Evolutionary conservation across 2,113 vertebrate genomes (phyloP), one percentile per base, ranked within the genome.

Genomic region (Oryzias celebensis): DNA sequence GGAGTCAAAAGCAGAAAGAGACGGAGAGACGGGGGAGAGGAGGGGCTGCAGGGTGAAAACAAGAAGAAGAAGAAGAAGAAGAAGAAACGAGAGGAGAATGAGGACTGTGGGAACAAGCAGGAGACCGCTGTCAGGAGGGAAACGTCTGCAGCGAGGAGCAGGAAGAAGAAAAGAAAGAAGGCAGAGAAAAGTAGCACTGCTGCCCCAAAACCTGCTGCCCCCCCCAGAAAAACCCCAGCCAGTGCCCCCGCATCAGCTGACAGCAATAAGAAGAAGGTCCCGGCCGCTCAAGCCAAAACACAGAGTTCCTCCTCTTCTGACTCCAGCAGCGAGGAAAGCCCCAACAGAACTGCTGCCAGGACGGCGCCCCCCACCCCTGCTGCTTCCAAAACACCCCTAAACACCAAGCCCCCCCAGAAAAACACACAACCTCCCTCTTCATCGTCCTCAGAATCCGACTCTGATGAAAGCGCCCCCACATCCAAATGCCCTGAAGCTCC

Each of bases 11-110:
- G 24, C 42, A 85, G 61, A 17, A 92, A 89, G 73, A 85, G 90
- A 50, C 18, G 0, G 14, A 78, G 88, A 65, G 58, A 67, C 2
- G 26, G 42, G 0, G 84, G 75, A 24, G 78, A 82, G 0, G 45
- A 73, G 0, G 67, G 23, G 3, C 13, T 18, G 0, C 65, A 8
- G 47, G 68, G 65, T 41, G 61, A 61, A 20, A 43, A 2, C 60
- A 49, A 16, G 28, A 77, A 53, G 47, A 78, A 71, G 7, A 80
- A 41, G 17, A 89, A 84, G 53, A 87, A 86, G 23, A 89, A 80
- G 36, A 85, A 81, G 53, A 58, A 22, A 15, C 51, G 17, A 1
- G 26, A 71, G 17, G 68, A 76, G 23, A 57, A 4, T 1, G 10
- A 31, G 15, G 5, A 43, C 24, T 53, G 13, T 0, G 62, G 23